Conservation (phyloP, 2,797 vertebrate species). For the Thamnophis elegans region DNA sequence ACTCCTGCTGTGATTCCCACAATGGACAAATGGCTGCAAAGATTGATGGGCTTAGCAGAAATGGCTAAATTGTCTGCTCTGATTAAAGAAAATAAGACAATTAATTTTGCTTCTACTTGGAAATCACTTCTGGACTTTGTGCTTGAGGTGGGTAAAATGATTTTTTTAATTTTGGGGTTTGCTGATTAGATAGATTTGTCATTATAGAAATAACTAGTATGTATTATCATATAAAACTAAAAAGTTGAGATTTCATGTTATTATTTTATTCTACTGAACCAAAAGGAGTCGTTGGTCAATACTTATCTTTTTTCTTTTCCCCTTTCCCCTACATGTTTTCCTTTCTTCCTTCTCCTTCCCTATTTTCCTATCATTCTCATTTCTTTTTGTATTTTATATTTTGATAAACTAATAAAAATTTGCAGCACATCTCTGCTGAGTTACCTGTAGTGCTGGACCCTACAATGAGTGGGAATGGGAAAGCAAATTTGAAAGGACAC, state of each 20-base stretch:
- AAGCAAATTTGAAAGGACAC: background rate
- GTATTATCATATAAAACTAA: background rate
- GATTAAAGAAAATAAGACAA: background rate
- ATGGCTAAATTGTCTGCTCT: background rate
- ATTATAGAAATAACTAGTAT: background rate
- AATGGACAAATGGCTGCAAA: too few relatives aligned
- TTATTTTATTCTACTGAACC: background rate
- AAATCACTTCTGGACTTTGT: background rate
- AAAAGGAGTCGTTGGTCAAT: background rate
- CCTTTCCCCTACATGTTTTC: background rate
- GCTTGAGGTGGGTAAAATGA: background rate
- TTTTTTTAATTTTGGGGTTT: background rate
- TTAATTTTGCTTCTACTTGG: background rate
- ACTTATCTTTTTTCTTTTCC: background rate
- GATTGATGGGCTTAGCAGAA: background rate
- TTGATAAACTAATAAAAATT: too few relatives aligned
- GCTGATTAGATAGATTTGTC: background rate
- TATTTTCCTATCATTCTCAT: background rate
- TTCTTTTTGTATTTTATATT: too few relatives aligned
- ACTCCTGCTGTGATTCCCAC: background rate
- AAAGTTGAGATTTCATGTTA: background rate
- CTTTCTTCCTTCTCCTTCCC: background rate
- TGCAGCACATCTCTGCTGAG: background rate
- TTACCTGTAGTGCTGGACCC: background rate
- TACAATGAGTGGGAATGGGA: background rate